Conservation (phyloP, 2,888 invertebrate species). For the Caenorhabditis macrosperma region DNA sequence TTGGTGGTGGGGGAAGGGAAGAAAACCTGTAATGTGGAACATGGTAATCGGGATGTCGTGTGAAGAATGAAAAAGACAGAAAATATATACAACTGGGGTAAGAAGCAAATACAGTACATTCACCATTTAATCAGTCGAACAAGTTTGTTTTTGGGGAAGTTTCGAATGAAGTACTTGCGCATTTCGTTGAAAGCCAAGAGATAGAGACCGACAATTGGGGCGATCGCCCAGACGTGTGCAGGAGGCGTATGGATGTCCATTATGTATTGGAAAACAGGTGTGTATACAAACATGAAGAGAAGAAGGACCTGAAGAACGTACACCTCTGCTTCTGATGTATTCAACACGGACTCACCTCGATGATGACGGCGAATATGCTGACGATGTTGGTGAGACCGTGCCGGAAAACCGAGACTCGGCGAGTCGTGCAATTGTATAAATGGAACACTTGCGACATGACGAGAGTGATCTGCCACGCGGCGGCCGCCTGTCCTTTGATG, state of each 20-base stretch:
- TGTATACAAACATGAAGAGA: slow-evolving; percentile 78
- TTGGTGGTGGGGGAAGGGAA: neutral
- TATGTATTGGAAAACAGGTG: slow-evolving; percentile 78
- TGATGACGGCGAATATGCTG: slow-evolving; percentile 76
- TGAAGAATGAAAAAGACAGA: neutral
- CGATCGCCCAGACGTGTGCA: slow-evolving; percentile 70
- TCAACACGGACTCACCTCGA: slow-evolving; percentile 67
- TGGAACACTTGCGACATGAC: slow-evolving; percentile 79
- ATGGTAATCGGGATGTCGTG: slow-evolving; percentile 42
- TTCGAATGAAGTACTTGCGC: slow-evolving; percentile 74
- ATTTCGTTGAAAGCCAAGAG: slow-evolving; percentile 77
- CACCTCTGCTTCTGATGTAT: neutral
- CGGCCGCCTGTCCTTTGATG: slow-evolving; percentile 79
- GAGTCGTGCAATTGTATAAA: slow-evolving; percentile 79
- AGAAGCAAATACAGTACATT: neutral
- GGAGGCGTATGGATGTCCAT: slow-evolving; percentile 79
- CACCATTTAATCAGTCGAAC: slow-evolving; percentile 71
- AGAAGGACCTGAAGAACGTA: slow-evolving; percentile 70
- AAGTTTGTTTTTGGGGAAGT: slow-evolving; percentile 62
- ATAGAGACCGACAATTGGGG: slow-evolving; percentile 74
- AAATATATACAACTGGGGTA: slow-evolving; percentile 29
- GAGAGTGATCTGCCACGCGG: slow-evolving; percentile 79
- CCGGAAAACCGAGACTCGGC: slow-evolving; percentile 78
- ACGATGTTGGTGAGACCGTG: slow-evolving; percentile 79
- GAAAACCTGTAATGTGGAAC: slow-evolving; percentile 31